Conservation (phyloP, 2,888 invertebrate species). For the Orchesellides sinensis region DNA sequence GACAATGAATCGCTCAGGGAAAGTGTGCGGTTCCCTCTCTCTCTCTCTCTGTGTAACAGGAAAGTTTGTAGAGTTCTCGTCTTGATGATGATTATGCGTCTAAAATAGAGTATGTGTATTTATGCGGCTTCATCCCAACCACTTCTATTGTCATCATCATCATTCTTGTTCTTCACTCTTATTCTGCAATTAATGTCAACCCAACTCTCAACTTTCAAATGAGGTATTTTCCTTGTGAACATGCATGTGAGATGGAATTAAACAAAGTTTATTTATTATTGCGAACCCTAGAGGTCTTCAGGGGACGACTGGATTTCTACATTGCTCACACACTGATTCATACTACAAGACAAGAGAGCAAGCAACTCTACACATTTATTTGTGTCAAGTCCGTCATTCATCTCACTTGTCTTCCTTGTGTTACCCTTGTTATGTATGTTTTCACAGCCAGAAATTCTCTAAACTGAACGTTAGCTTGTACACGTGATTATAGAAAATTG, state of each 20-base stretch:
- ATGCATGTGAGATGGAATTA: neutral
- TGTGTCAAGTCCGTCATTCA: slow-evolving; percentile 31
- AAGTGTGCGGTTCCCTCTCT: slow-evolving; percentile 5
- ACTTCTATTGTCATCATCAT: slow-evolving; percentile 27
- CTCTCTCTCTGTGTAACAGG: neutral
- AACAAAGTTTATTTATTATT: slow-evolving; percentile 1
- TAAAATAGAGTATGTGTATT: slow-evolving; percentile 2
- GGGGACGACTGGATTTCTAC: slow-evolving; percentile 8
- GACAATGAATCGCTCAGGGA: slow-evolving; percentile 13
- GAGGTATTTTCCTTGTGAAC: neutral
- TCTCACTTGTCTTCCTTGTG: slow-evolving; percentile 1
- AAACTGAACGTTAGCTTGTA: slow-evolving; percentile 26
- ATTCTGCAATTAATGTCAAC: slow-evolving; percentile 34
- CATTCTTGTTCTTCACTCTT: neutral
- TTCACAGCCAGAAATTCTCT: neutral
- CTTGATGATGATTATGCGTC: slow-evolving; percentile 2
- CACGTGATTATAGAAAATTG: too few relatives aligned
- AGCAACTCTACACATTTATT: slow-evolving; percentile 18
- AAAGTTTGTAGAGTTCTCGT: neutral
- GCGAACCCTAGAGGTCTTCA: slow-evolving; percentile 2
- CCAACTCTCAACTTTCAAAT: neutral
- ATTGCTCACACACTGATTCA: neutral
- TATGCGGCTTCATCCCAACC: neutral
- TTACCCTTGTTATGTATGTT: too few relatives aligned
- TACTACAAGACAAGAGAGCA: neutral